Conservation (phyloP, 2,113 vertebrate genomes). For the Centropristis striata region DNA sequence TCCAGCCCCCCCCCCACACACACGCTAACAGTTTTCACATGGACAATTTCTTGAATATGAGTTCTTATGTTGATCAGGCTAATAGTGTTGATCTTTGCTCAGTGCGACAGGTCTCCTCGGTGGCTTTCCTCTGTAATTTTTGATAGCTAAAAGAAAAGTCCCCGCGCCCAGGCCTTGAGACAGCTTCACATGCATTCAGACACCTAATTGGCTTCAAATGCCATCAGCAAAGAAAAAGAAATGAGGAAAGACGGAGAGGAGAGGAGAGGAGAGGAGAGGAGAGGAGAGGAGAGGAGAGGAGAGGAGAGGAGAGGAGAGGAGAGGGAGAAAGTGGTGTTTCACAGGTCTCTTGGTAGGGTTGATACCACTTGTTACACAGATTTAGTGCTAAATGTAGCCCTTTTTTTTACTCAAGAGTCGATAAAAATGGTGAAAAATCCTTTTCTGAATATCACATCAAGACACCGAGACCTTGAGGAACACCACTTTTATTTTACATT, state of each 20-base stretch:
- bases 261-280: not conserved
- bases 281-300: not conserved
- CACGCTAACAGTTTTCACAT: slow-evolving; percentile 20
- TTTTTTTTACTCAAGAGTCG: no score
- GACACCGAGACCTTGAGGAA: no score
- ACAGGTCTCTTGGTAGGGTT: no score
- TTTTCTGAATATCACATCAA: no score
- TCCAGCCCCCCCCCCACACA: slow-evolving; percentile 27
- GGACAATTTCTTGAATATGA: slow-evolving; percentile 26
- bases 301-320: not conserved
- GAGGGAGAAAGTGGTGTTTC: slow-evolving; percentile 3
- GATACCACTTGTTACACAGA: no score
- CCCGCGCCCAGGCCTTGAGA: slow-evolving; percentile 15
- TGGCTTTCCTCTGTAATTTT: slow-evolving; percentile 39
- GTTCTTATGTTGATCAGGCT: slow-evolving; percentile 46
- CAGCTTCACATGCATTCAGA: slow-evolving; percentile 43
- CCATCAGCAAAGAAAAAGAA: slow-evolving; percentile 43
- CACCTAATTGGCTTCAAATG: slow-evolving; percentile 76
- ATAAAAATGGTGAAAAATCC: no score
- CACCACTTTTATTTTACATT: no score
- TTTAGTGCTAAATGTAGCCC: no score
- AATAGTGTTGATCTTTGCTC: slow-evolving; percentile 60
- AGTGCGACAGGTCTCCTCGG: slow-evolving; percentile 34
- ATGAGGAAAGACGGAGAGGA: slow-evolving; percentile 17
- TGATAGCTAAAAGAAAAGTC: slow-evolving; percentile 48